Base-by-base conservation (phyloP, 1,140 invertebrate genomes). In the Caenorhabditis elegans region DNA sequence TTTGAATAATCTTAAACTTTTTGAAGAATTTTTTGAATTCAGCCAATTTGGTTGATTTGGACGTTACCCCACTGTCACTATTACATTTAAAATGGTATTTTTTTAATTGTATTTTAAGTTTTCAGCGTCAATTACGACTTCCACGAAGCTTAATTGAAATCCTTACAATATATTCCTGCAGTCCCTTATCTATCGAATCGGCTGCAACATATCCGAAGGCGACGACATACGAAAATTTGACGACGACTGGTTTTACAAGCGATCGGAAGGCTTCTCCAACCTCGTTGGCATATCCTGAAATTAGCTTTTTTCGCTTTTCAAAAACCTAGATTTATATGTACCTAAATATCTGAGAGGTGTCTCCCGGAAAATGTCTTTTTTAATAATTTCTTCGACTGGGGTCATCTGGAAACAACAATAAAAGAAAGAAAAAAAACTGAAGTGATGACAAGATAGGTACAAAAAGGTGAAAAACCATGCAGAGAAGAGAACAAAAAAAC, bases 251-350 rank as follows among this genome's bases (percentile, higher is more conserved):
- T 76, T 93, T 93, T 19, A 97, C 92, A 43, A 95, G 89, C 1
- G 93, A 92, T 49, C 96, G 92, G 90, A 98, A 97, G 5, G 95
- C 93, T 91, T 98, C 96, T 3, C 96, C 96, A 1, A 98, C 93
- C 92, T 98, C 96, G 91, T 98, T 98, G 24, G 95, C 93, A 91
- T 97, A 98, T 31, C 96, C 96, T 97, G 89, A 31, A 91, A 91
- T 81, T 78, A n/a, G 3, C 0, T n/a, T 22, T 4, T 43, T 17
- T 70, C 60, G 5, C 4, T 81, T 76, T 86, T 84, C 80, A 60
- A 8, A 24, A 83, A 17, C 15, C 17, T 8, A n/a, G 34, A n/a
- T 28, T 19, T 19, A 0, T 13, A 79, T 31, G 1, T 15, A 26
- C 55, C n/a, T 39, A 70, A n/a, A 22, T 31, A 70, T 43, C 60